Conservation (phyloP, 2,113 vertebrate genomes). For the Entosphenus tridentatus region DNA sequence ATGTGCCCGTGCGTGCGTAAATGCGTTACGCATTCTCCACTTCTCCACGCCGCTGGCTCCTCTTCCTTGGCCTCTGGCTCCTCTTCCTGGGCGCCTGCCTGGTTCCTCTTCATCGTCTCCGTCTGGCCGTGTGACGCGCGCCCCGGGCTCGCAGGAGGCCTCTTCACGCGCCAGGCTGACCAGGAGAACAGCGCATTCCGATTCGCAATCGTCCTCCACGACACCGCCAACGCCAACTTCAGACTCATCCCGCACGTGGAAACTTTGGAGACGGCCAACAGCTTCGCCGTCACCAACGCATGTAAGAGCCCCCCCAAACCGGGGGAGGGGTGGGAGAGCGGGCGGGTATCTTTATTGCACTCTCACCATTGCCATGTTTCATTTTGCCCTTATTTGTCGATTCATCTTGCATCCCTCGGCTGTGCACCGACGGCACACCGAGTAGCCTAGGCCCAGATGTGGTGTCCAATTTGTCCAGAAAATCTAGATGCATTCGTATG, state of each 20-base stretch:
- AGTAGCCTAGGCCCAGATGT: too few relatives aligned
- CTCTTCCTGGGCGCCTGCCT: too few relatives aligned
- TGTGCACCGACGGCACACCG: too few relatives aligned
- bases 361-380: too few relatives aligned
- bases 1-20: neutral
- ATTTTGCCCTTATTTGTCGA: too few relatives aligned
- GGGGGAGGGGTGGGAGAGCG: neutral
- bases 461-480: too few relatives aligned
- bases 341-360: too few relatives aligned
- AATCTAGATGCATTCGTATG: too few relatives aligned
- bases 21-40: neutral
- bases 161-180: conserved; percentile 86
- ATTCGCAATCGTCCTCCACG: conserved; percentile 62
- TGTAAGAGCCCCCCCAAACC: conserved; percentile 42
- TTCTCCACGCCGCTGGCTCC: neutral
- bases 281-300: conserved; percentile 93
- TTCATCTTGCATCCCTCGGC: too few relatives aligned
- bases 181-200: conserved; percentile 98
- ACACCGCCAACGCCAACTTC: conserved; percentile 75
- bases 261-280: conserved; percentile 96
- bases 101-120: too few relatives aligned
- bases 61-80: too few relatives aligned
- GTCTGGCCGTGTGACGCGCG: too few relatives aligned
- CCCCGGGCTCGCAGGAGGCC: conserved; percentile 40
- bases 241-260: conserved; percentile 88